Percentiles rank a stretch among this genome's conserved stretches.
These are phyloP conservation scores for Neosilurus hyrtlii DNA, from an alignment of 2,797 vertebrate species.

Conservation along the genomic window DNA sequence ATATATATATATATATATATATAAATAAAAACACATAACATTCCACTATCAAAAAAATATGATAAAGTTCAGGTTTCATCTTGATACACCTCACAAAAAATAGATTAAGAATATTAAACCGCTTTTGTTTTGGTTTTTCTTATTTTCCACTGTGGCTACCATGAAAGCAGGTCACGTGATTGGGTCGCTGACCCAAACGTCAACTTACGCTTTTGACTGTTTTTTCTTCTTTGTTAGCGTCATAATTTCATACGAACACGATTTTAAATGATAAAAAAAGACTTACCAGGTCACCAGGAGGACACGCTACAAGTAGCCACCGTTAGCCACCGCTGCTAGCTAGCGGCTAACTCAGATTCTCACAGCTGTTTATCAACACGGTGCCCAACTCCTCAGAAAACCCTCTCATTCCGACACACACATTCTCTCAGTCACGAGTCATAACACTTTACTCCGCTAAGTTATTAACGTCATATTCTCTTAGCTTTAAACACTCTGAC, in stretches of 20 bases:
- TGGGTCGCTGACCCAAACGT: background rate
- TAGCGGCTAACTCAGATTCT: background rate
- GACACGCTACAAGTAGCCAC: background rate
- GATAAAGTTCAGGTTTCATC: too few species aligned
- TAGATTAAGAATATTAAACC: background rate
- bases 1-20: too few species aligned
- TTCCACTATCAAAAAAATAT: too few species aligned
- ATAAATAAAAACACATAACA: too few species aligned
- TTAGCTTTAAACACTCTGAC: background rate
- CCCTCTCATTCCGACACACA: background rate
- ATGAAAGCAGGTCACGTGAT: conserved; percentile 1
- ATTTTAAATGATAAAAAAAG: background rate
- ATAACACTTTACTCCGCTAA: background rate
- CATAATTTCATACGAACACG: too few species aligned
- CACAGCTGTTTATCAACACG: background rate
- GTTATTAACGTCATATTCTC: background rate
- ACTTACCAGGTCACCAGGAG: background rate
- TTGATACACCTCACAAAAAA: too few species aligned
- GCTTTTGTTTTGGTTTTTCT: background rate
- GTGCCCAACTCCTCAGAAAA: background rate
- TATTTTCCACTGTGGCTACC: background rate
- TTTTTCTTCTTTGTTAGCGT: background rate
- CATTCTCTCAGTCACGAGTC: background rate
- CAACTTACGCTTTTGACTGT: background rate
- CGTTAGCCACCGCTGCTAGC: background rate